Percentiles rank a stretch among this genome's conserved stretches.
These are phyloP conservation scores for Synergus gifuensis DNA, from an alignment of 2,888 invertebrate species.

Conservation along the genomic window DNA sequence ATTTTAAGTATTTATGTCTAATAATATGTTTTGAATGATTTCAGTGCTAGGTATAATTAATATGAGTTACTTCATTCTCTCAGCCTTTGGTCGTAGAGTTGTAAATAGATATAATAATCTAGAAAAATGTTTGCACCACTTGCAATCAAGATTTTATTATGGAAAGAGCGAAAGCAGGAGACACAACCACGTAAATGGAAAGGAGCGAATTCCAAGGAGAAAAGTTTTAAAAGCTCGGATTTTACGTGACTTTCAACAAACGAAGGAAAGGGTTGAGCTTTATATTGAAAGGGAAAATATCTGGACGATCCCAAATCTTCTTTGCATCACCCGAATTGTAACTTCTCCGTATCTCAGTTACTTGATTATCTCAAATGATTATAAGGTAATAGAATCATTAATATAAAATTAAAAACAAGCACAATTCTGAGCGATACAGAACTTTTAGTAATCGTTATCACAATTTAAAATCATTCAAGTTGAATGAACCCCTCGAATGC, in stretches of 20 bases:
- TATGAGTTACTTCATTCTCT: slow-evolving; percentile 65
- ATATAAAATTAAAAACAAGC: too few species aligned
- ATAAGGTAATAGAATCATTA: slow-evolving; percentile 76
- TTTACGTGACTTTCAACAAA: slow-evolving; percentile 68
- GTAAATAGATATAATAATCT: slow-evolving; percentile 59
- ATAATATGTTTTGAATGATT: background rate
- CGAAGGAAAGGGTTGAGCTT: slow-evolving; percentile 85
- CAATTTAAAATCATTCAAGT: too few species aligned
- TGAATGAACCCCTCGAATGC: background rate
- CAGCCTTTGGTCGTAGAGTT: slow-evolving; percentile 56
- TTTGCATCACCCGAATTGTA: slow-evolving; percentile 91
- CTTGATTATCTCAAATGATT: slow-evolving; percentile 90
- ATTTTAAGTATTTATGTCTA: background rate
- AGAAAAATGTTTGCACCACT: slow-evolving; percentile 64
- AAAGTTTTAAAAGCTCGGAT: slow-evolving; percentile 67
- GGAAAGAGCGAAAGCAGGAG: slow-evolving; percentile 58
- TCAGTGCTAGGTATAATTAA: slow-evolving; percentile 54
- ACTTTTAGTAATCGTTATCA: too few species aligned
- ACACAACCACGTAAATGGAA: slow-evolving; percentile 57
- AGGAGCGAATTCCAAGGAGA: slow-evolving; percentile 55
- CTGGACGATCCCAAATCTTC: slow-evolving; percentile 94
- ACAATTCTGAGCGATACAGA: too few species aligned
- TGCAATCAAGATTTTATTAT: slow-evolving; percentile 65
- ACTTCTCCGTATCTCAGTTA: slow-evolving; percentile 94
- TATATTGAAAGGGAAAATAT: slow-evolving; percentile 93